Evolutionary conservation across 2,888 invertebrate species (phyloP), one percentile per base, ranked within the genome.

Genomic region (Drosophila diplacantha): DNA sequence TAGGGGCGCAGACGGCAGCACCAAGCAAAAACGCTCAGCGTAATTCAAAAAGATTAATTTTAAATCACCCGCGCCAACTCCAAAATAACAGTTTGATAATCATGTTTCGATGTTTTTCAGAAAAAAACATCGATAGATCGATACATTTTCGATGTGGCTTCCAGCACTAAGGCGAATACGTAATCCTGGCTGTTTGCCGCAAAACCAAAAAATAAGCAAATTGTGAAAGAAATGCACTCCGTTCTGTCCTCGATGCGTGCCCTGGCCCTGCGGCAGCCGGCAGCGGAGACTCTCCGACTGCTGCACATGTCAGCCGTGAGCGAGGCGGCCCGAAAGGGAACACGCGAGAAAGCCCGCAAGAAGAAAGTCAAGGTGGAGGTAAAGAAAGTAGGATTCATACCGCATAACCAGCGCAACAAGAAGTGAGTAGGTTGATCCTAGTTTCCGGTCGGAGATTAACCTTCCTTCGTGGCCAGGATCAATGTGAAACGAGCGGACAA

Each of bases 271-370:
- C 80, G 80, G 7, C 81, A 83, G 20, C 75, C 79, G 54, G 50
- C 74, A 4, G 58, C 63, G 3, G 79, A 88, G 50, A 77, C 71
- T 0, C 31, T 85, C 7, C 81, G 90, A 66, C 86, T 88, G 73
- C 71, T 93, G 73, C 90, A 92, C 86, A 88, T 92, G 72, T 88
- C 92, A 67, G 88, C 90, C 69, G 86, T 91, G 47, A 89, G 90
- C 71, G 94, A 93, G 89, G 95, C 95, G 5, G 95, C 95, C 1
- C 91, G 96, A 68, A 95, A 94, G 88, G 95, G 95, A 51, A 95
- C 95, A 4, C 91, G 95, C 71, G 94, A 94, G 50, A 93, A 92
- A 76, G 92, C 92, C 31, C 91, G 91, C 51, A 93, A 93, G 56
- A 92, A 93, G 79, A 95, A 94, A 89, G 93, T 93, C 29, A 94